Percentiles rank a stretch among this genome's conserved stretches.
Evolutionary conservation across 2,888 invertebrate genomes (phyloP).

Genomic region (Dicyrtoma fusca): DNA sequence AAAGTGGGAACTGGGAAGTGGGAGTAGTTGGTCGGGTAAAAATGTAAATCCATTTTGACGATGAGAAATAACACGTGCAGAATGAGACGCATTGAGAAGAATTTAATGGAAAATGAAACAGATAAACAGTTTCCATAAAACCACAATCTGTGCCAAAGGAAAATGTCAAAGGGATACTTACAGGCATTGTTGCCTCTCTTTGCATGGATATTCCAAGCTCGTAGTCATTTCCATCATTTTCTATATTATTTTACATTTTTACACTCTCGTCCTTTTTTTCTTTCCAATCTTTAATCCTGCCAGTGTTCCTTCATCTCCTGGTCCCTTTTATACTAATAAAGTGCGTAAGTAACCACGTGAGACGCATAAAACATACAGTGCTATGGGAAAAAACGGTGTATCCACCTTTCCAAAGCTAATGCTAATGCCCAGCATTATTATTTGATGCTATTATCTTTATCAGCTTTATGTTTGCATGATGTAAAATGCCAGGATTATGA

Average conservation of each 20-base stretch:
- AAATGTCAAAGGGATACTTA: not conserved
- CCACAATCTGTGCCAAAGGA: not conserved
- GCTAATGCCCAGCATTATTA: too few species aligned
- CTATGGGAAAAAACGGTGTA: too few species aligned
- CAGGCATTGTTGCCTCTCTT: not conserved
- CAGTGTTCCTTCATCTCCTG: too few species aligned
- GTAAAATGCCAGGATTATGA: too few species aligned
- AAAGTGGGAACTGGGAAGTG: not conserved
- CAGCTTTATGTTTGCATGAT: too few species aligned
- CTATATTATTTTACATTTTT: not conserved
- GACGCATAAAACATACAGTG: too few species aligned
- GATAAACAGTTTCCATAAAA: conserved; percentile 19
- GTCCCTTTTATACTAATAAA: too few species aligned
- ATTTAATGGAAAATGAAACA: conserved; percentile 23
- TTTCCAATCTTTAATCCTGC: too few species aligned
- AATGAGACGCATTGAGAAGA: conserved; percentile 10
- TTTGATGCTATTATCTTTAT: too few species aligned
- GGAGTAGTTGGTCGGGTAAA: not conserved
- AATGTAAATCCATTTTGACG: conserved; percentile 23
- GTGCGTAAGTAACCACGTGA: too few species aligned
- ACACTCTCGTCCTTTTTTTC: not conserved
- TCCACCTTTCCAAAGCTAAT: too few species aligned
- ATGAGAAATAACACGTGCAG: conserved; percentile 32
- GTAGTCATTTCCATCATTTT: not conserved
- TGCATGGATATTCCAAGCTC: not conserved